Evolutionary conservation across 92 coral and sea anemone species (phyloP), one percentile per base, ranked within the genome.

Genomic region (Palythoa grandiflora): DNA sequence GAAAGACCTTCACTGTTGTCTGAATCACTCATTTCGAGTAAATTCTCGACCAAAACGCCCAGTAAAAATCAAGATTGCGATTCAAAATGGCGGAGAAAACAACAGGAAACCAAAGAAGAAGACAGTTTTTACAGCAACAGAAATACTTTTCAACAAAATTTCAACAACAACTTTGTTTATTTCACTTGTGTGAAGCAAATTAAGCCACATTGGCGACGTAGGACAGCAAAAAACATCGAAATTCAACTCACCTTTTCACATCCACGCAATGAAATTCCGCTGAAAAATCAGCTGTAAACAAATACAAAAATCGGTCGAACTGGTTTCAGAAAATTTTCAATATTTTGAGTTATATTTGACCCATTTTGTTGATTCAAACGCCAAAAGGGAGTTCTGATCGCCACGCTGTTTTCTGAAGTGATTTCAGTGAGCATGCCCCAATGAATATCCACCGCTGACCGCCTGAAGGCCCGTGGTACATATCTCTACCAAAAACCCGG

Each of bases 1-100:
- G 87, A 83, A 20, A 83, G 75, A 40, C 72, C 87, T 83, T 39
- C 87, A 70, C 74, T 70, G 74, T 70, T 70, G 14, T 70, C 74
- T 28, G n/a, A 70, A 70, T 70, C 74, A 70, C 74, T 70, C 74
- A 70, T 70, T 70, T 70, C 17, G 47, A 7, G 74, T 8, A 70
- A 70, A 70, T 70, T 70, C 40, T 28, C 74, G 74, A 70, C 44
- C 74, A 28, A 37, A 36, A 70, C 47, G n/a, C 74, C 74, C 2
- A 63, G 70, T 70, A 70, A 70, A 70, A 70, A 70, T 70, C 74
- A 70, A 70, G 74, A 70, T 70, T 3, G 74, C 74, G 74, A 70
- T 70, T 70, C 74, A 70, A 70, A 70, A 70, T 70, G 74, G 74
- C 44, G 74, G 48, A 28, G 40, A 70, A 70, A 70, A 70, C 74